phyloP scores from a whole-genome alignment of 1,140 invertebrate species.

The Babylonia areolata region DNA sequence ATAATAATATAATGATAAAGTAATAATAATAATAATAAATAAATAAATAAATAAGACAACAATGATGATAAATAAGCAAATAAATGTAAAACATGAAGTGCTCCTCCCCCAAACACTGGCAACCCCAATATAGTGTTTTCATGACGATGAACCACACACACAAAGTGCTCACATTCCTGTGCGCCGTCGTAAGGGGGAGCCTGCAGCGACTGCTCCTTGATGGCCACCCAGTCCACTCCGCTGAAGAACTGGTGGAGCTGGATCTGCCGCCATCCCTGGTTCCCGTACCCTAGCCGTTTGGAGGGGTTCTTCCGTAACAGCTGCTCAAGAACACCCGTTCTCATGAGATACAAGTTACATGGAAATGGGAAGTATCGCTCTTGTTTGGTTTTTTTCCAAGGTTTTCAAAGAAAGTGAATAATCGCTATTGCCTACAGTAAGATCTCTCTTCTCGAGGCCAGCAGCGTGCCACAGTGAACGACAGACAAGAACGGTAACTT shows the following conservation, averaged over 20 bases:
- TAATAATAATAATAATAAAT: no score
- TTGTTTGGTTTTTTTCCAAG: no score
- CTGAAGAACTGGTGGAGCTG: constrained; percentile 18
- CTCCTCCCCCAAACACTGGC: not conserved
- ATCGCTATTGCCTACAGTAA: no score
- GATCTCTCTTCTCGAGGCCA: no score
- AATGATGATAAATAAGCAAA: not conserved
- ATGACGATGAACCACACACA: not conserved
- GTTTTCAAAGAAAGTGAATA: not conserved
- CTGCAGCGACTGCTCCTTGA: not conserved
- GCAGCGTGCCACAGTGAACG: no score
- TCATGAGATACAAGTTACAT: no score
- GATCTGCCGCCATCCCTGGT: not conserved
- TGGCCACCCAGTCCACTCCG: not conserved
- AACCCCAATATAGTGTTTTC: not conserved
- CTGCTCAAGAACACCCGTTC: not conserved
- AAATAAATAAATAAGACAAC: not conserved
- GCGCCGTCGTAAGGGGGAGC: not conserved
- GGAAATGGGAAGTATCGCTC: no score
- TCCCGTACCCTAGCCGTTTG: constrained; percentile 9
- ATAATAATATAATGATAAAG: no score
- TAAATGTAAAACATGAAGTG: not conserved
- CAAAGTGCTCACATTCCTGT: constrained; percentile 11
- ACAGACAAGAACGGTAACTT: no score
- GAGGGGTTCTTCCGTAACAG: constrained; percentile 16